Evolutionary conservation across 2,888 invertebrate species (phyloP), one percentile per base, ranked within the genome.

Genomic region (Notodonta ziczac): DNA sequence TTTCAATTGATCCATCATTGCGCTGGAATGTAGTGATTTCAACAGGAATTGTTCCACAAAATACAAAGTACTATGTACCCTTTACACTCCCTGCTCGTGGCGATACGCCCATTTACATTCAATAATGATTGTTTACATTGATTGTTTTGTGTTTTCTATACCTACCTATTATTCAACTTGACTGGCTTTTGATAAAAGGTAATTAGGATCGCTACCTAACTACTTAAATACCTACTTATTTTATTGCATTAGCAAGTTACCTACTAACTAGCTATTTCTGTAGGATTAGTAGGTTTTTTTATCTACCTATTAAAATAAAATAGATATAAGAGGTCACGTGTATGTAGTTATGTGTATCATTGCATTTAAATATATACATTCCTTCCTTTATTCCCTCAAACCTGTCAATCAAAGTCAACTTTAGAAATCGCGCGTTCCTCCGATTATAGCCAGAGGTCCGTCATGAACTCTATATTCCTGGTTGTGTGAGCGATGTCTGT

Each of bases 1-100:
- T 77, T 80, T 67, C 72, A 77, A 85, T 85, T 84, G 86, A 85
- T 85, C 78, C 78, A 78, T 83, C 84, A 84, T 86, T 84, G 84
- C 78, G 69, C 70, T 69, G 62, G 75, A 80, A 80, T 80, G 75
- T 74, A 80, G 82, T 85, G 81, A 86, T 87, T 87, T 85, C 79
- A 83, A 76, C 65, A 73, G 74, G 80, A 84, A 80, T 84, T 12
- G 42, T 42, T 42, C 42, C 9, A 42, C 81, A 24, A 24, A 24
- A 24, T 24, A 24, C 24, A 24, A 24, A 24, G 24, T 24, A 24
- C 24, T 24, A 24, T 79, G 9, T 4, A 24, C 9, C 52, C 52
- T 52, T 24, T 24, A 14, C 51, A 52, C 51, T 16, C 24, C 14
- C 51, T 16, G 24, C 46, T 46, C n/a, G 0, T n/a, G n/a, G n/a